Conservation (phyloP, 2,888 invertebrate genomes). For the Melipona beecheii region DNA sequence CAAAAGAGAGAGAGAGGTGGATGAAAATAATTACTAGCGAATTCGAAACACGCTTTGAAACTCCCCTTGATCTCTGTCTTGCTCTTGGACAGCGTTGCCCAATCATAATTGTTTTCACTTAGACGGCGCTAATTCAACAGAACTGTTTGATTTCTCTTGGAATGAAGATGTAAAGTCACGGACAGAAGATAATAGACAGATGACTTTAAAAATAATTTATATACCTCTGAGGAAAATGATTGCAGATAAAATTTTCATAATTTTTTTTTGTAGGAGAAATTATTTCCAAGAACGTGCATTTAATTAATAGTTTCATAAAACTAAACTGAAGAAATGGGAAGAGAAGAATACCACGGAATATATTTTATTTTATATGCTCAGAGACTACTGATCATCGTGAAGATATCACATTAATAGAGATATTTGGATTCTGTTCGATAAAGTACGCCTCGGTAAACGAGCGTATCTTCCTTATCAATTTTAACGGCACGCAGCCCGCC, state of each 20-base stretch:
- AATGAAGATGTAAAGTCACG: neutral
- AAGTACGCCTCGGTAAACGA: neutral
- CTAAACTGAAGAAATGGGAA: neutral
- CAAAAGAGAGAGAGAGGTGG: conserved; percentile 14
- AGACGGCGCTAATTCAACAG: neutral
- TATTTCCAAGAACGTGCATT: too few relatives aligned
- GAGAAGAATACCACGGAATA: neutral
- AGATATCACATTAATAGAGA: neutral
- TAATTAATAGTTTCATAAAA: neutral
- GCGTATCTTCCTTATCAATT: conserved; percentile 23
- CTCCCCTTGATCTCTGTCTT: neutral
- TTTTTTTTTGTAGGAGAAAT: neutral
- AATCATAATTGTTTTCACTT: neutral
- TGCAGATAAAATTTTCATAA: too few relatives aligned
- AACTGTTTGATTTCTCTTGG: neutral
- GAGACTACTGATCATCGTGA: neutral
- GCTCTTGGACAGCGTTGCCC: neutral
- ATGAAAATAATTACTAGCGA: conserved; percentile 39
- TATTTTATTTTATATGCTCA: neutral
- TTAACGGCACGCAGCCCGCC: neutral
- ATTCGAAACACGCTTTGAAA: conserved; percentile 54
- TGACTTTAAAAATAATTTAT: neutral
- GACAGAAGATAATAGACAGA: neutral
- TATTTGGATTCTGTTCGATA: neutral
- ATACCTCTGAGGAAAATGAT: neutral